A percentile compares a stretch with the other conserved stretches of the same genome.
phyloP scores from a whole-genome alignment of 2,888 invertebrate genomes.

The Ichneumon xanthorius region DNA sequence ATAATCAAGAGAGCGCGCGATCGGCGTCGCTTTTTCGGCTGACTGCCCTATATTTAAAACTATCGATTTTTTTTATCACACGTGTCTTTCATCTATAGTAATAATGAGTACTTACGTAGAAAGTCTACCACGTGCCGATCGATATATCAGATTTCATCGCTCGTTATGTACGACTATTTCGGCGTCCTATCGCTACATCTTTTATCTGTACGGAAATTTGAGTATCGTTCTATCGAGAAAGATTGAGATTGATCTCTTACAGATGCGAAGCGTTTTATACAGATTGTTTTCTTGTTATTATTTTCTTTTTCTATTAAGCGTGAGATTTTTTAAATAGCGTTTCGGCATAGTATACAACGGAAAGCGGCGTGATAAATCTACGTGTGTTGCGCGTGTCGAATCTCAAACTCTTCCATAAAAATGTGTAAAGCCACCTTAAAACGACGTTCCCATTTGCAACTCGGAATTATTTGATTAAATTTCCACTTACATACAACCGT shows the following conservation, averaged over 20 bases:
- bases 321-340: constrained; percentile 12
- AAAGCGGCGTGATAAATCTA: constrained; percentile 8
- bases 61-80: constrained; percentile 63
- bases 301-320: constrained; percentile 1
- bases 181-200: constrained; percentile 33
- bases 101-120: constrained; percentile 39
- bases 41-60: constrained; percentile 42
- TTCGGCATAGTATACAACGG: not conserved
- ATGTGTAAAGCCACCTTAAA: constrained; percentile 48
- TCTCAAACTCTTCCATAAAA: constrained; percentile 39
- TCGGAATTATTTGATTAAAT: constrained; percentile 36
- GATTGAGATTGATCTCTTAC: constrained; percentile 26
- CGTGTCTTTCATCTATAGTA: constrained; percentile 66
- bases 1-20: not conserved
- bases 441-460: constrained; percentile 1
- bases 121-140: not conserved
- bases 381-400: not conserved
- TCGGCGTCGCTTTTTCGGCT: not conserved
- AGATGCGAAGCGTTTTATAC: constrained; percentile 6
- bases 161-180: constrained; percentile 28
- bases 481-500: constrained; percentile 8
- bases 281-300: not conserved
- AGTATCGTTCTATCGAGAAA: constrained; percentile 41
- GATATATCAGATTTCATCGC: constrained; percentile 2
- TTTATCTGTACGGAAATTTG: constrained; percentile 14